phyloP scores from a whole-genome alignment of 2,888 invertebrate species.

The Drosophila atripex region DNA sequence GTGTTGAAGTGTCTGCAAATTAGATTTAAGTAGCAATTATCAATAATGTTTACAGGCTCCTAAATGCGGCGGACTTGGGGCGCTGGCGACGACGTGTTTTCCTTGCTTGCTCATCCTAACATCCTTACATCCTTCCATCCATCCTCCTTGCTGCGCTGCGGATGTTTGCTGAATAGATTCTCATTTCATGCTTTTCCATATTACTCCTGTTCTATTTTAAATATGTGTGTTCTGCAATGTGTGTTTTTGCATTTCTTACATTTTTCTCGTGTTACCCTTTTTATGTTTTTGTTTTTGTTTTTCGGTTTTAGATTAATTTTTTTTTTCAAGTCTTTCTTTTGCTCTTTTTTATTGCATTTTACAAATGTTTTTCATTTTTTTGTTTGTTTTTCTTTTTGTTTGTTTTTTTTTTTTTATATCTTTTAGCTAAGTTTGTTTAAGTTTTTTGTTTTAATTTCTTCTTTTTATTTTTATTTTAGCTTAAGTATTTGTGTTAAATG shows the following conservation, averaged over 20 bases:
- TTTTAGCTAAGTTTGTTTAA: constrained; percentile 60
- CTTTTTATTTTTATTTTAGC: constrained; percentile 41
- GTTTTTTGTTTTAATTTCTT: constrained; percentile 37
- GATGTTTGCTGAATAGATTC: constrained; percentile 24
- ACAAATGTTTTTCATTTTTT: constrained; percentile 56
- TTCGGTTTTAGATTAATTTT: constrained; percentile 63
- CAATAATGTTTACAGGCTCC: constrained; percentile 40
- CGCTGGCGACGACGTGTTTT: constrained; percentile 22
- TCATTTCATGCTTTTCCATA: constrained; percentile 16
- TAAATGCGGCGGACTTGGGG: constrained; percentile 40
- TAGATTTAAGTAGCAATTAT: constrained; percentile 31
- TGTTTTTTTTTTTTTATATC: constrained; percentile 46
- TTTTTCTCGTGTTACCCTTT: constrained; percentile 47
- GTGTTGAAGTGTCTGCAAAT: constrained; percentile 33
- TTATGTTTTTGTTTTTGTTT: constrained; percentile 28
- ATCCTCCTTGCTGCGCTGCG: too few species aligned
- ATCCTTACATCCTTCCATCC: constrained; percentile 5
- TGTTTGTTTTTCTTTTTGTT: constrained; percentile 38
- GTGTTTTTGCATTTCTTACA: constrained; percentile 40
- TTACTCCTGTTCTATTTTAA: constrained; percentile 20
- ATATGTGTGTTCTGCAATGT: constrained; percentile 42
- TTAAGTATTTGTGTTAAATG: constrained; percentile 57
- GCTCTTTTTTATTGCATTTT: constrained; percentile 82
- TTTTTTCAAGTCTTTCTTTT: constrained; percentile 83
- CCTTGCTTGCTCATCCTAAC: constrained; percentile 2